Conservation (phyloP, 1,140 invertebrate species). For the Hylaeus volcanicus region DNA sequence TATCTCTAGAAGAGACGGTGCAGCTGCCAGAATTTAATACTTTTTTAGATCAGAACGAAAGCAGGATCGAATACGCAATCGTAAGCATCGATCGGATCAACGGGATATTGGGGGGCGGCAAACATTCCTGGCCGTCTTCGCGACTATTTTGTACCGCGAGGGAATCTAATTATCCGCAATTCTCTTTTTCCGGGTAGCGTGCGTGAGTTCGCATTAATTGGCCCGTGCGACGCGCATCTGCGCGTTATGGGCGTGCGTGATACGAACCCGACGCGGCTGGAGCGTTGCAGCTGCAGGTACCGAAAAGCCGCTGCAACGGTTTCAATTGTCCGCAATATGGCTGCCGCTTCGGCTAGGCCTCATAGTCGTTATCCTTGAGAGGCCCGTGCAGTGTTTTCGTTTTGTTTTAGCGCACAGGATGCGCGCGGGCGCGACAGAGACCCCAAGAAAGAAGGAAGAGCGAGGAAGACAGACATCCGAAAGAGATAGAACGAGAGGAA, state of each 20-base stretch:
- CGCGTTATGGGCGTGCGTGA: slow-evolving; percentile 55
- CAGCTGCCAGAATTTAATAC: not conserved
- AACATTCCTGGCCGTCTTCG: slow-evolving; percentile 12
- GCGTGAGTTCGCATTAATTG: slow-evolving; percentile 66
- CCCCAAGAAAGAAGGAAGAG: slow-evolving; percentile 34
- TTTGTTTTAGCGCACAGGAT: slow-evolving; percentile 76
- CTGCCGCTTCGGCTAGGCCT: slow-evolving; percentile 67
- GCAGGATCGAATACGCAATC: not conserved
- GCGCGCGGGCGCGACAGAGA: slow-evolving; percentile 54
- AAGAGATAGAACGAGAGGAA: slow-evolving; percentile 44
- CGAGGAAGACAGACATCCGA: slow-evolving; percentile 35
- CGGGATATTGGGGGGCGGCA: not conserved
- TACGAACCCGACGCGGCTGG: slow-evolving; percentile 13
- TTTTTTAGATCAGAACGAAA: not conserved
- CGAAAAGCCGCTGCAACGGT: slow-evolving; percentile 72
- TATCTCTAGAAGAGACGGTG: not conserved
- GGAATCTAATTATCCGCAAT: slow-evolving; percentile 57
- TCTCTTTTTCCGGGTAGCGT: slow-evolving; percentile 57
- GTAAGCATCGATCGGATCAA: not conserved
- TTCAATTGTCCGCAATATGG: slow-evolving; percentile 79
- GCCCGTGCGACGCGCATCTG: slow-evolving; percentile 55
- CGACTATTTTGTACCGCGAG: slow-evolving; percentile 36
- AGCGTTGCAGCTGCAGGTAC: slow-evolving; percentile 69
- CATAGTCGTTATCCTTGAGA: slow-evolving; percentile 80
- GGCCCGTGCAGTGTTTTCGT: slow-evolving; percentile 74